Percentiles rank a stretch among this genome's conserved stretches.
These are phyloP conservation scores for Himalopsyche kuldschensis DNA, from an alignment of 2,888 invertebrate species.

Conservation along the genomic window DNA sequence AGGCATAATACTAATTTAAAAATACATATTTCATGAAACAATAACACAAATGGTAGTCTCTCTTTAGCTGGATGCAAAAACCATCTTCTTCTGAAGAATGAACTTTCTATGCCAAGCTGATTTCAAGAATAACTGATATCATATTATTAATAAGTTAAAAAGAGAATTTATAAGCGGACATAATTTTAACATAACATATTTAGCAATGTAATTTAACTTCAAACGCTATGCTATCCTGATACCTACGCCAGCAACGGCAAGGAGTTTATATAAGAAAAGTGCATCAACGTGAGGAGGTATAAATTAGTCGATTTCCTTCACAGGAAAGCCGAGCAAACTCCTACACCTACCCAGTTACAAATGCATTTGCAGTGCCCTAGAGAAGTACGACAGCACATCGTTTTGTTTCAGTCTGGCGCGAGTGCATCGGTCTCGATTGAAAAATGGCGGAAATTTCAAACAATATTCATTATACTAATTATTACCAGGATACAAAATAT, in stretches of 20 bases:
- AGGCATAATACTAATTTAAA: too few relatives aligned
- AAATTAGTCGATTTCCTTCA: background rate
- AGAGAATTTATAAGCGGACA: background rate
- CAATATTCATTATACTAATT: background rate
- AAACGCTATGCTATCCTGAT: background rate
- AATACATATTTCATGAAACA: too few relatives aligned
- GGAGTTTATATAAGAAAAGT: conserved; percentile 14
- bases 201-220: background rate
- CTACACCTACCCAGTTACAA: conserved; percentile 3
- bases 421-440: conserved; percentile 11
- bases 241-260: background rate
- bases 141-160: too few relatives aligned
- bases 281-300: conserved; percentile 17
- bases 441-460: conserved; percentile 12
- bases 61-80: too few relatives aligned
- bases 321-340: background rate
- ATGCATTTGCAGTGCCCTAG: conserved; percentile 17
- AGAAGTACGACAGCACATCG: background rate
- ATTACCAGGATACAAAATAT: too few relatives aligned
- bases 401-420: background rate
- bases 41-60: too few relatives aligned
- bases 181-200: background rate
- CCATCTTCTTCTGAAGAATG: too few relatives aligned
- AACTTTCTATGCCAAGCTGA: too few relatives aligned
- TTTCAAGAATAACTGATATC: background rate